Percentiles rank a stretch among this genome's conserved stretches.
Evolutionary conservation across 2,113 vertebrate genomes (phyloP).

Genomic region (Megaceryle maxima): DNA sequence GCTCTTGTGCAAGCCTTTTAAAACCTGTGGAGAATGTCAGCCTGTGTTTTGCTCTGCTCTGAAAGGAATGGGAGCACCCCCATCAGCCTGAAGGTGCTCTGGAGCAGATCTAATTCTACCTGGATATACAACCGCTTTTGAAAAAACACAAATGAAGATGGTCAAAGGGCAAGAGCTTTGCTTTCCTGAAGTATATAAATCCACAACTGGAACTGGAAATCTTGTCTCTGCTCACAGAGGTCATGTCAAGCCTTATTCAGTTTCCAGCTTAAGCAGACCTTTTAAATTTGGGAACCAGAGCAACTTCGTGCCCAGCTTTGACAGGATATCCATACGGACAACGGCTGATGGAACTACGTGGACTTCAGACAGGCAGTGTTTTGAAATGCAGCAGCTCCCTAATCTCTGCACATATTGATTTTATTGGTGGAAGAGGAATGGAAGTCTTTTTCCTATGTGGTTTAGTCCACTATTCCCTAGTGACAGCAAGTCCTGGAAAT

Average conservation of each 20-base stretch:
- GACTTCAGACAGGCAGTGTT: not conserved
- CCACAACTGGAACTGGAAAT: not conserved
- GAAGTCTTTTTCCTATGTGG: not conserved
- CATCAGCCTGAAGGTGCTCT: not conserved
- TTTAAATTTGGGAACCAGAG: not conserved
- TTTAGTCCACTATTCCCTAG: not conserved
- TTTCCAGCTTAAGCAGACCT: not conserved
- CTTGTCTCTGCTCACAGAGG: not conserved
- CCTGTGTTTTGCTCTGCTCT: not conserved
- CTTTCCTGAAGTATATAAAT: not conserved
- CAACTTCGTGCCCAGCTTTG: not conserved
- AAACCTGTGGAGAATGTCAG: not conserved
- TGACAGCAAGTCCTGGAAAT: not conserved
- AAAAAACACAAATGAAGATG: not conserved
- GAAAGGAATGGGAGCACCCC: not conserved
- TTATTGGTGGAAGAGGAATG: not conserved
- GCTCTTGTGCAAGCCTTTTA: not conserved
- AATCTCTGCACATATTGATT: not conserved
- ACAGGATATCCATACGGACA: not conserved
- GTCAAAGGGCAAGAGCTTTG: not conserved
- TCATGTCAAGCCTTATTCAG: not conserved
- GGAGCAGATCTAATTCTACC: not conserved
- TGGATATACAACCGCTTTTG: not conserved
- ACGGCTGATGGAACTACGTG: not conserved
- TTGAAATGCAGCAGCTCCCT: not conserved